Conservation (phyloP, 2,888 invertebrate genomes). For the Heliconius hortense region DNA sequence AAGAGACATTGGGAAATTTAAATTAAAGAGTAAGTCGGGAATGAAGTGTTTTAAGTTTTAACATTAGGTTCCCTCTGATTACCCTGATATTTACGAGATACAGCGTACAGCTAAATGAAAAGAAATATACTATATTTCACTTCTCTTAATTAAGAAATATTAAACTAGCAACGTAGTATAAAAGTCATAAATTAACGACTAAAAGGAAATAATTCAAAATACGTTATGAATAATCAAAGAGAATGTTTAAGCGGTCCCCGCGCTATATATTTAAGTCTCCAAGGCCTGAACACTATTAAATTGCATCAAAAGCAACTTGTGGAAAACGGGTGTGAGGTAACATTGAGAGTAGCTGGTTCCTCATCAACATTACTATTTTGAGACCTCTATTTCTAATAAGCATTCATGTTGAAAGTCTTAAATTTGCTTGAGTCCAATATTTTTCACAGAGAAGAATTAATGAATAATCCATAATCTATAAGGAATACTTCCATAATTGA, state of each 20-base stretch:
- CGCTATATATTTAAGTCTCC: conserved; percentile 4
- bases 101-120: not conserved
- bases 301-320: conserved; percentile 16
- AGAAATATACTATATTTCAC: not conserved
- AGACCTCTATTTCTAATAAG: not conserved
- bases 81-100: too few species aligned
- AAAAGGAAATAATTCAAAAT: not conserved
- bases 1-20: too few species aligned
- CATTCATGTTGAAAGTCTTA: not conserved
- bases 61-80: not conserved
- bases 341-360: not conserved
- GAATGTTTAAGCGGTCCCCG: not conserved
- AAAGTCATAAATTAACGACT: conserved; percentile 4
- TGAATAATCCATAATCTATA: too few species aligned
- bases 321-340: not conserved
- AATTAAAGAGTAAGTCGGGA: too few species aligned
- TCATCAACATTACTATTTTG: not conserved
- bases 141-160: not conserved
- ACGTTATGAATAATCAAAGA: conserved; percentile 5
- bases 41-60: not conserved
- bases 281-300: conserved; percentile 7
- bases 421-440: not conserved
- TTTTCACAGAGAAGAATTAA: too few species aligned
- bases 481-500: too few species aligned
- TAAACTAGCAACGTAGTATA: not conserved